Conservation (phyloP, 1,140 invertebrate species). For the Lepidurus arcticus region DNA sequence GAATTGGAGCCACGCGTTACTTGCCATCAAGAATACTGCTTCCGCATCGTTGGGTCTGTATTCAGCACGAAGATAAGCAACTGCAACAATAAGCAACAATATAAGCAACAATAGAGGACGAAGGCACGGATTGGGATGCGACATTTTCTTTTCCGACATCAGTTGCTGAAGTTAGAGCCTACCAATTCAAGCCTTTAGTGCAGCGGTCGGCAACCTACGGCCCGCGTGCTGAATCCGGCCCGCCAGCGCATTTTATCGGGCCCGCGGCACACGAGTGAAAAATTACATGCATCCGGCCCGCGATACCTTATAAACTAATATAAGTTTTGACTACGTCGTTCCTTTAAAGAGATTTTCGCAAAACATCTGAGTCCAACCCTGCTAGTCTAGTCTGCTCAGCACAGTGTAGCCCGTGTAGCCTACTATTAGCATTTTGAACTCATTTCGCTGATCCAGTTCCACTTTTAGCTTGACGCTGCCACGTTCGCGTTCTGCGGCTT, state of each 20-base stretch:
- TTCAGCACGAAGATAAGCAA: constrained; percentile 38
- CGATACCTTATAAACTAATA: neutral
- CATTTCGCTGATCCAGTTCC: neutral
- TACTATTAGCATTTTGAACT: neutral
- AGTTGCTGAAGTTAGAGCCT: too few relatives aligned
- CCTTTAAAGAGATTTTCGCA: neutral
- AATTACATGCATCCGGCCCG: neutral
- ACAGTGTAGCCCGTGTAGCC: neutral
- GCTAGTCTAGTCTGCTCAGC: neutral
- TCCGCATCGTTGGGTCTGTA: neutral
- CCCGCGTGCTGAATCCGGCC: too few relatives aligned
- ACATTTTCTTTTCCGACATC: constrained; percentile 40
- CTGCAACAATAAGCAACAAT: too few relatives aligned
- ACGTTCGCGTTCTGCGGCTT: neutral
- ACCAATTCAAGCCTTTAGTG: too few relatives aligned
- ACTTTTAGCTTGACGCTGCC: neutral
- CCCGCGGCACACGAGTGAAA: too few relatives aligned
- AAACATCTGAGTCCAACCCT: neutral
- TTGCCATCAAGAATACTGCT: constrained; percentile 41
- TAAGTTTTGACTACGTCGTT: neutral
- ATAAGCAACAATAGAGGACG: constrained; percentile 40
- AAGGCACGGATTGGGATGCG: constrained; percentile 37
- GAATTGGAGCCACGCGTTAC: constrained; percentile 46
- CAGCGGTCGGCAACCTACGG: too few relatives aligned
- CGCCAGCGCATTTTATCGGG: too few relatives aligned